Evolutionary conservation across 2,113 vertebrate genomes (phyloP).

Genomic region (Strix uralensis): DNA sequence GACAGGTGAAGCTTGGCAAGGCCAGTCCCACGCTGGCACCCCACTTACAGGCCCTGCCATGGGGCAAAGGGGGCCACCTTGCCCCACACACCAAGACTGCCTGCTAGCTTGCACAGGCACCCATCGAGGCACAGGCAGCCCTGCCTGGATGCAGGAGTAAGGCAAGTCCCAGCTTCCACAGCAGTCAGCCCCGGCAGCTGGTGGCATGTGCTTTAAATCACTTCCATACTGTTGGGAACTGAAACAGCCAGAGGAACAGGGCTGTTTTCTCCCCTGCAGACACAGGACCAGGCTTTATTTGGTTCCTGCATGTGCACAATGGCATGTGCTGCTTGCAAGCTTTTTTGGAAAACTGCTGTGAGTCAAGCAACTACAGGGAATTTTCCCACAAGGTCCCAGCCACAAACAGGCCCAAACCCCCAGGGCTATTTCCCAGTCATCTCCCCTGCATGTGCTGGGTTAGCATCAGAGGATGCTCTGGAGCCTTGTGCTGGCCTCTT

Average conservation of each 20-base stretch:
- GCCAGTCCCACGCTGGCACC: not conserved
- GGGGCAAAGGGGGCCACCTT: not conserved
- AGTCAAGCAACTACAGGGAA: not conserved
- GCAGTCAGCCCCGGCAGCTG: not conserved
- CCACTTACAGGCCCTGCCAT: not conserved
- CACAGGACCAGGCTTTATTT: not conserved
- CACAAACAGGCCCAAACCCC: not conserved
- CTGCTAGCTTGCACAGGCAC: not conserved
- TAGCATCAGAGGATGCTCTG: not conserved
- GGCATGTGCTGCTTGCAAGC: not conserved
- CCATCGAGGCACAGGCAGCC: fast-evolving
- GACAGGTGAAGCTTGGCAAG: not conserved
- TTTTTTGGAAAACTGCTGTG: not conserved
- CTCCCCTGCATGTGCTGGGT: not conserved
- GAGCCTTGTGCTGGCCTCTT: not conserved
- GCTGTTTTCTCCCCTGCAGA: not conserved
- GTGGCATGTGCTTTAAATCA: not conserved
- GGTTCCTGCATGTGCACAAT: not conserved
- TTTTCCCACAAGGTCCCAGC: not conserved
- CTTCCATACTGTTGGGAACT: not conserved
- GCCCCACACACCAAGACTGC: not conserved
- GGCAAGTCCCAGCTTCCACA: not conserved
- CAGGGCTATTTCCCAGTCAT: not conserved
- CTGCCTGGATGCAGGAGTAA: not conserved
- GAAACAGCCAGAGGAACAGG: not conserved